These are phyloP conservation scores for Hirtodrosophila histrioides DNA, from an alignment of 2,888 invertebrate species.

Conservation along the genomic window DNA sequence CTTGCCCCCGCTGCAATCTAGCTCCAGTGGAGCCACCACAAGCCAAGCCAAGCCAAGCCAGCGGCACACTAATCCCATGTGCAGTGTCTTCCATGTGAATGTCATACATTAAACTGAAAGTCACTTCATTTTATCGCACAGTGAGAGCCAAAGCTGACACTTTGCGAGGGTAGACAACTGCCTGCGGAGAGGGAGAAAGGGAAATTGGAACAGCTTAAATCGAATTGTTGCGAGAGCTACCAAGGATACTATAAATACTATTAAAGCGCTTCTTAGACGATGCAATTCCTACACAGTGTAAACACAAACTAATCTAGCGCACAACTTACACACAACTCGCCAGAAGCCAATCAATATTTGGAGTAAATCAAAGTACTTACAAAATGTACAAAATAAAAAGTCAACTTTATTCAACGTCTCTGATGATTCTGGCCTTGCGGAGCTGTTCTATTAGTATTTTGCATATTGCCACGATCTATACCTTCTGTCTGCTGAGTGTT, in stretches of 20 bases:
- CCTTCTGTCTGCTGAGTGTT: too few relatives aligned
- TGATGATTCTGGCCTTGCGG: too few relatives aligned
- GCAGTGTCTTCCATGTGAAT: conserved; percentile 38
- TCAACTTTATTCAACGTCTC: too few relatives aligned
- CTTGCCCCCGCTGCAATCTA: conserved; percentile 17
- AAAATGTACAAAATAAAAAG: too few relatives aligned
- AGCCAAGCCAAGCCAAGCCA: conserved; percentile 8
- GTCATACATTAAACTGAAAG: conserved; percentile 56
- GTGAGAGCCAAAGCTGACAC: conserved; percentile 44
- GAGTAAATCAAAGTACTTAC: too few relatives aligned
- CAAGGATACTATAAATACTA: not conserved
- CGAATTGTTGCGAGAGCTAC: conserved; percentile 1
- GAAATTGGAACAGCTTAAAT: conserved; percentile 14
- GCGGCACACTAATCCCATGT: conserved; percentile 57
- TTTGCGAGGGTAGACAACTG: conserved; percentile 25
- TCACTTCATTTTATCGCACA: conserved; percentile 70
- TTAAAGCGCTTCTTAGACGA: too few relatives aligned
- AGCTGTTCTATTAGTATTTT: too few relatives aligned
- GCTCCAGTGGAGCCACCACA: conserved; percentile 6
- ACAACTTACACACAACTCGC: too few relatives aligned
- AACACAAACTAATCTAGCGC: too few relatives aligned
- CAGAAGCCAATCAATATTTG: too few relatives aligned
- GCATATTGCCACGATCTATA: too few relatives aligned
- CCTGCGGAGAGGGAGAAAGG: not conserved
- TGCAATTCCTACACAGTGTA: too few relatives aligned